Percentiles rank a stretch among this genome's conserved stretches.
Evolutionary conservation across 2,888 invertebrate genomes (phyloP).

Genomic region (Andrena trimmerana): DNA sequence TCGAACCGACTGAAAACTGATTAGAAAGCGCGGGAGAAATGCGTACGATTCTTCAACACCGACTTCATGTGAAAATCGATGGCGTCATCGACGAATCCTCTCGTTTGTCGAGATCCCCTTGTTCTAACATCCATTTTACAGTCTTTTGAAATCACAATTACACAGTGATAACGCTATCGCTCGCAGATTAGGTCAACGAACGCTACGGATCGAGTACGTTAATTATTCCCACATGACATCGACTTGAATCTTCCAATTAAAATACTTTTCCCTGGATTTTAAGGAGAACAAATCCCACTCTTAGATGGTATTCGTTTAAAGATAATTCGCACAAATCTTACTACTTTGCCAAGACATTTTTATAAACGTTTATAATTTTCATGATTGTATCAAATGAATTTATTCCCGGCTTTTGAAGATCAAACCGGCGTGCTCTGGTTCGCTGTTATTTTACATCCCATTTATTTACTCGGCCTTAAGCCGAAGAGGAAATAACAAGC

Average conservation of each 20-base stretch:
- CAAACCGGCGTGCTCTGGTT: slow-evolving; percentile 24
- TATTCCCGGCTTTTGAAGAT: slow-evolving; percentile 1
- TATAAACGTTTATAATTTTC: background rate
- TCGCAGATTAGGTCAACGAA: slow-evolving; percentile 63
- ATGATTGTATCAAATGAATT: slow-evolving; percentile 1
- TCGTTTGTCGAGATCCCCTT: background rate
- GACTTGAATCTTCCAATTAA: background rate
- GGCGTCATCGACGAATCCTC: slow-evolving; percentile 1
- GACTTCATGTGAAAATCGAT: slow-evolving; percentile 21
- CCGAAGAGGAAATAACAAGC: slow-evolving; percentile 53
- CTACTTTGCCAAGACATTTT: background rate
- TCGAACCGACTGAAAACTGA: slow-evolving; percentile 21
- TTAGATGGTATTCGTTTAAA: background rate
- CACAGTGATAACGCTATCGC: slow-evolving; percentile 63
- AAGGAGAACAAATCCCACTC: too few relatives aligned
- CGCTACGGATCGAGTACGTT: slow-evolving; percentile 39
- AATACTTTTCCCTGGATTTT: background rate
- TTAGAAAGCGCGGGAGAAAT: slow-evolving; percentile 31
- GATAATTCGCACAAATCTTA: background rate
- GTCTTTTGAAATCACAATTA: slow-evolving; percentile 59
- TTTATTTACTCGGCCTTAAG: slow-evolving; percentile 29
- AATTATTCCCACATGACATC: slow-evolving; percentile 20
- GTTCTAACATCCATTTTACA: slow-evolving; percentile 15
- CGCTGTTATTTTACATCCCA: slow-evolving; percentile 36
- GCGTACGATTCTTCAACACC: slow-evolving; percentile 16